Evolutionary conservation across 2,797 vertebrate genomes (phyloP).

Genomic region (Neomorphus geoffroyi): DNA sequence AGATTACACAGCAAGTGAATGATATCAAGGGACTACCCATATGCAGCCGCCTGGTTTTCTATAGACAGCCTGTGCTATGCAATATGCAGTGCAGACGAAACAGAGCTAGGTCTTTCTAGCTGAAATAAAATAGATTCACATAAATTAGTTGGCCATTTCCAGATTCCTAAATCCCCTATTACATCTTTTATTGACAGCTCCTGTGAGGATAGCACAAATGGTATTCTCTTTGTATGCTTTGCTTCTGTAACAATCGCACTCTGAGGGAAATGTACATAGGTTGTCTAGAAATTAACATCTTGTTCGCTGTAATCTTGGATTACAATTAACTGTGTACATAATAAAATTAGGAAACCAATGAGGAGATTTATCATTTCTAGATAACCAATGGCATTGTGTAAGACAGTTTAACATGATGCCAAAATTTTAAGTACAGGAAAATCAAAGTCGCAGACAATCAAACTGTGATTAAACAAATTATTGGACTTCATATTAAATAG

Average conservation of each 20-base stretch:
- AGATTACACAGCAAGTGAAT: constrained; percentile 99
- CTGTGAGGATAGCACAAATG: constrained; percentile 82
- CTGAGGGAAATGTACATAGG: constrained; percentile 77
- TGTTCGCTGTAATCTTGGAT: constrained; percentile 91
- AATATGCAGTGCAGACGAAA: constrained; percentile 86
- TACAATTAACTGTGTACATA: constrained; percentile 87
- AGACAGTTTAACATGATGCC: constrained; percentile 45
- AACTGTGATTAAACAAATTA: constrained; percentile 33
- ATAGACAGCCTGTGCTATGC: constrained; percentile 89
- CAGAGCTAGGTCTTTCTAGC: constrained; percentile 81
- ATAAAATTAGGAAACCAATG: constrained; percentile 86
- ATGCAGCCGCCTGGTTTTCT: constrained; percentile 98
- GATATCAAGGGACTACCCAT: constrained; percentile 99
- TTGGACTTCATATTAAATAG: not conserved
- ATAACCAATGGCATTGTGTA: constrained; percentile 57
- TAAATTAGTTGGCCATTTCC: constrained; percentile 90
- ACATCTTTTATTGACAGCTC: constrained; percentile 88
- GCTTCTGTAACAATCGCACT: constrained; percentile 72
- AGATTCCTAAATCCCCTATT: constrained; percentile 90
- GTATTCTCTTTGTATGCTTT: constrained; percentile 79
- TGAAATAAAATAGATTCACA: constrained; percentile 89
- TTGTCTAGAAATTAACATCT: constrained; percentile 87
- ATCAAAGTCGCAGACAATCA: constrained; percentile 12
- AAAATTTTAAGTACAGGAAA: constrained; percentile 59
- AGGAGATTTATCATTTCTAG: constrained; percentile 70